Evolutionary conservation across 2,113 vertebrate species (phyloP).

Genomic region (Ameiurus melas): DNA sequence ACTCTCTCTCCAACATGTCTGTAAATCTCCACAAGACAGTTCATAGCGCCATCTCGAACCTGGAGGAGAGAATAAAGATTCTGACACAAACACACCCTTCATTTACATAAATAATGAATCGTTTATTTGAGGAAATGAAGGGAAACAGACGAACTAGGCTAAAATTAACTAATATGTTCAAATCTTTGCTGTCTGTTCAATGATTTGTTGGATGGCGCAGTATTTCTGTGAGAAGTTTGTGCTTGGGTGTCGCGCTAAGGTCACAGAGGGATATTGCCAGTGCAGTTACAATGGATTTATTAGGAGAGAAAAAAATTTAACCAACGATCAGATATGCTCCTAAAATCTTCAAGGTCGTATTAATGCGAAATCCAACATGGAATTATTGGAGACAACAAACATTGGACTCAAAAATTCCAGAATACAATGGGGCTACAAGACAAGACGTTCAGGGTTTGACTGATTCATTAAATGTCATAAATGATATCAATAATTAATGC

Average conservation of each 20-base stretch:
- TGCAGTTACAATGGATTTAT: neutral
- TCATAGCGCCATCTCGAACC: constrained; percentile 96
- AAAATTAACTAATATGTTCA: neutral
- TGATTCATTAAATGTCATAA: neutral
- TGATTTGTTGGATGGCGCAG: neutral
- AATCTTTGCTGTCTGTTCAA: neutral
- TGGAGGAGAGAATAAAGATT: constrained; percentile 52
- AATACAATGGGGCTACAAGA: no score
- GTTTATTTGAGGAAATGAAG: neutral
- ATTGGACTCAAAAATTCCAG: no score
- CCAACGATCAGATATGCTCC: neutral
- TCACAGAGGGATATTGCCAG: neutral
- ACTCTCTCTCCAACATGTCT: constrained; percentile 95
- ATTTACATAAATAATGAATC: neutral
- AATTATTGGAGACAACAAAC: no score
- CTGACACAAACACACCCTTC: neutral
- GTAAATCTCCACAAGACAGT: constrained; percentile 95
- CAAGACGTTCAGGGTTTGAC: neutral
- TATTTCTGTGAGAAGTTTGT: neutral
- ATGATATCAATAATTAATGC: neutral
- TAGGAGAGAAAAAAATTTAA: neutral
- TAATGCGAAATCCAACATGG: no score
- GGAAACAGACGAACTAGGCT: neutral
- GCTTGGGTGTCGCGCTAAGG: neutral
- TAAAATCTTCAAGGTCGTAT: neutral